Evolutionary conservation across 2,113 vertebrate genomes (phyloP).

Genomic region (Bujurquina vittata): DNA sequence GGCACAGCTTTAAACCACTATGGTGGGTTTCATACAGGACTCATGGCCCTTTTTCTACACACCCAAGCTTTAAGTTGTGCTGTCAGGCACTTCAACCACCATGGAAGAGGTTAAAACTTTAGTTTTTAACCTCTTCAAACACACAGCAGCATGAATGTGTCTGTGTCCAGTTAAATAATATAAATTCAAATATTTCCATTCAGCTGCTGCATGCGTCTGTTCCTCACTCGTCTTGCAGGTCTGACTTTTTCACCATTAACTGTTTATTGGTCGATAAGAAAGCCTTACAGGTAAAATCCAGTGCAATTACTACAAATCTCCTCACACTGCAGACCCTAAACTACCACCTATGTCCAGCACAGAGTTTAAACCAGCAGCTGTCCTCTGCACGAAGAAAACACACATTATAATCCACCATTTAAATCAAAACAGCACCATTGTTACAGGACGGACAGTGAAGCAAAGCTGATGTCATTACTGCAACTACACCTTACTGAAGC

Average conservation of each 20-base stretch:
- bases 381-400: too few relatives aligned
- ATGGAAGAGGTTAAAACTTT: not conserved
- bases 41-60: not conserved
- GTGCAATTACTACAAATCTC: too few relatives aligned
- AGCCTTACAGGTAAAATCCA: too few relatives aligned
- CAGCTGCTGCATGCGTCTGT: not conserved
- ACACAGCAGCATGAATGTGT: not conserved
- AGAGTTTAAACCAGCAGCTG: too few relatives aligned
- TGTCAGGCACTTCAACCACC: too few relatives aligned
- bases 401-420: too few relatives aligned
- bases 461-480: not conserved
- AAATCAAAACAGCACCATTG: not conserved
- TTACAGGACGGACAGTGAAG: not conserved
- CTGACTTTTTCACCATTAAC: too few relatives aligned
- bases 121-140: not conserved
- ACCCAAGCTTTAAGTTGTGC: not conserved
- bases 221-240: too few relatives aligned
- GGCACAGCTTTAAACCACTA: not conserved
- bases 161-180: too few relatives aligned
- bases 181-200: not conserved
- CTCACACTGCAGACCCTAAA: too few relatives aligned
- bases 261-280: too few relatives aligned
- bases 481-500: not conserved
- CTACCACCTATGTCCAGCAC: too few relatives aligned
- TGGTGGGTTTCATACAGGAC: not conserved